These are phyloP conservation scores for Myotis pilosus DNA, from an alignment of 2,797 vertebrate genomes.

Conservation along the genomic window DNA sequence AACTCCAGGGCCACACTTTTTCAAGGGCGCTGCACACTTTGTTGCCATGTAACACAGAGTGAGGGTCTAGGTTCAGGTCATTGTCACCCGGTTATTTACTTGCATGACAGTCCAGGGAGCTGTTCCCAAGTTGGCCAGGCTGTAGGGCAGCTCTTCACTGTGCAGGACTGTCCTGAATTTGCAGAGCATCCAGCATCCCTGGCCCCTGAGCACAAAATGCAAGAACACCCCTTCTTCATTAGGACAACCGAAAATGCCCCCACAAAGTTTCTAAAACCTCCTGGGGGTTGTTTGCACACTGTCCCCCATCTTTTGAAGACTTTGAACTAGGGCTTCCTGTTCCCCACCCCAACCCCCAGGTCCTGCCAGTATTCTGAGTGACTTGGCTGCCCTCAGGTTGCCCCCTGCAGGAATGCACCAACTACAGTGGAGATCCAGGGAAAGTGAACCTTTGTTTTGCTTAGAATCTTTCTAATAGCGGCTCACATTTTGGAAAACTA, in stretches of 20 bases:
- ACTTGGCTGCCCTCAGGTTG: background rate
- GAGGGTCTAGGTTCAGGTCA: background rate
- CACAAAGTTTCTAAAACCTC: background rate
- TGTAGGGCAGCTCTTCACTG: background rate
- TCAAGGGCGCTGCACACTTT: background rate
- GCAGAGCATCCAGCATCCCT: background rate
- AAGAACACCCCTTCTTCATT: background rate
- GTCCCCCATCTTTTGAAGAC: background rate
- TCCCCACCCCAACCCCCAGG: accelerated
- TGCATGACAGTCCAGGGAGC: background rate
- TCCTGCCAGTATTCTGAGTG: background rate
- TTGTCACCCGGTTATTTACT: background rate
- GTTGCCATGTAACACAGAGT: background rate
- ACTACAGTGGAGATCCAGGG: background rate
- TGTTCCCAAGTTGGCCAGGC: background rate
- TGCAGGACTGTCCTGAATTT: background rate
- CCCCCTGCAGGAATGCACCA: background rate
- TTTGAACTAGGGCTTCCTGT: background rate
- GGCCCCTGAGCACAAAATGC: background rate
- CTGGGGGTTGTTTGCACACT: background rate
- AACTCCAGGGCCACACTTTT: background rate
- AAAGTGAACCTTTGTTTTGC: background rate
- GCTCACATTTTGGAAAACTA: background rate
- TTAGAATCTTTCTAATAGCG: conserved; percentile 4
- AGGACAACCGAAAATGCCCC: background rate